Base-by-base conservation (phyloP, 2,797 vertebrate genomes). In the Rhinophrynus dorsalis region DNA sequence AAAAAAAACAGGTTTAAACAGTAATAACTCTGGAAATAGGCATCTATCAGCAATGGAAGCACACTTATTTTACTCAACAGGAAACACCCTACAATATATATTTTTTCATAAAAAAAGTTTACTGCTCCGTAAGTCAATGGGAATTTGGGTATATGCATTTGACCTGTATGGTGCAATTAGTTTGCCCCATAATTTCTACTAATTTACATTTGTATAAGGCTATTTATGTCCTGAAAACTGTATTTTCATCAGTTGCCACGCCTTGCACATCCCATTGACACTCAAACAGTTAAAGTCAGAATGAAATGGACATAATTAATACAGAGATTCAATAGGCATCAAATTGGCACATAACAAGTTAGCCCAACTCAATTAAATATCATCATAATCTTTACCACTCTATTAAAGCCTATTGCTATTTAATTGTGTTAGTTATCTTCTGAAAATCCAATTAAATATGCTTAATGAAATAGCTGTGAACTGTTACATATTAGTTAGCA, bases 391-490 rank as follows among this genome's bases (percentile, higher is more conserved):
- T 66, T 72, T 72, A 73, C 55, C 62, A 66, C 62, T 73, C 70
- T 73, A 67, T 73, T 73, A 73, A 60, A 73, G 70, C 62, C 70
- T 73, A 73, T 67, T 73, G 70, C 62, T 60, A 73, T 73, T 67
- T 73, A 73, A 73, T 73, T 62, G 62, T 60, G 62, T 73, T 73
- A 73, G 70, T 73, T 73, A 73, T 73, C 70, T 73, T 67, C 62
- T 60, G 70, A 58, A 67, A 73, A 73, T 66, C 70, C 70, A 73
- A 73, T 73, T 73, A 73, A 73, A 73, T 73, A 73, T 66, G 45
- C 70, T 67, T 73, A 73, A 73, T 73, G 70, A 73, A 73, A 73
- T 73, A 60, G 70, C 70, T 73, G 70, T 73, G 70, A 73, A 73
- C 62, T 73, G 70, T 73, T 73, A 73, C 70, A 58, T 73, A 73